phyloP scores from a whole-genome alignment of 1,140 invertebrate species.

The Maniola jurtina region DNA sequence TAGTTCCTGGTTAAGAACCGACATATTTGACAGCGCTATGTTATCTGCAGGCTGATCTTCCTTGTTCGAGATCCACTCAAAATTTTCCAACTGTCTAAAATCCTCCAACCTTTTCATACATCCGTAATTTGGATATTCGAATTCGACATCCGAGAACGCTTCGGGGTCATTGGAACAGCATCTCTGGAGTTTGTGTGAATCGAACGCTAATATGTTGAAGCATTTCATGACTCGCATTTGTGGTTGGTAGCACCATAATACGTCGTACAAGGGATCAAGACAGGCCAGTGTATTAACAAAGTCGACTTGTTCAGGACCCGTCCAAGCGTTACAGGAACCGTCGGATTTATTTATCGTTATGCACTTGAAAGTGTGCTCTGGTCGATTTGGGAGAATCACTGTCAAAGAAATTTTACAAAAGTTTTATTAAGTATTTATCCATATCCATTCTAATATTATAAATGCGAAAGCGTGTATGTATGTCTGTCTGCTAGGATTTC shows the following conservation, averaged over 20 bases:
- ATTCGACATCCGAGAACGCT: slow-evolving; percentile 46
- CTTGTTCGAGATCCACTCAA: slow-evolving; percentile 50
- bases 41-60: slow-evolving; percentile 48
- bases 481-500: too few species aligned
- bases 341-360: slow-evolving; percentile 91
- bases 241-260: slow-evolving; percentile 90
- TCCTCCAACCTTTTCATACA: slow-evolving; percentile 65
- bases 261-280: slow-evolving; percentile 93
- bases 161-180: slow-evolving; percentile 60
- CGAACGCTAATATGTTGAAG: slow-evolving; percentile 87
- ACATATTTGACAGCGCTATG: slow-evolving; percentile 61
- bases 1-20: slow-evolving; percentile 87
- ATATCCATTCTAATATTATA: too few species aligned
- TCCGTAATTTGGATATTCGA: slow-evolving; percentile 64
- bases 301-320: slow-evolving; percentile 87
- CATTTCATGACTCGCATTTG: slow-evolving; percentile 86
- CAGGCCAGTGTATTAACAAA: slow-evolving; percentile 87
- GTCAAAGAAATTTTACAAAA: too few species aligned
- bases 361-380: slow-evolving; percentile 87
- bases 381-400: slow-evolving; percentile 85
- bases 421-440: too few species aligned
- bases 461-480: too few species aligned
- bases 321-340: slow-evolving; percentile 90
- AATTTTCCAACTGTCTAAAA: slow-evolving; percentile 61
- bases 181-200: slow-evolving; percentile 58